phyloP scores from a whole-genome alignment of 2,888 invertebrate species.

The Nyleta sp. region DNA sequence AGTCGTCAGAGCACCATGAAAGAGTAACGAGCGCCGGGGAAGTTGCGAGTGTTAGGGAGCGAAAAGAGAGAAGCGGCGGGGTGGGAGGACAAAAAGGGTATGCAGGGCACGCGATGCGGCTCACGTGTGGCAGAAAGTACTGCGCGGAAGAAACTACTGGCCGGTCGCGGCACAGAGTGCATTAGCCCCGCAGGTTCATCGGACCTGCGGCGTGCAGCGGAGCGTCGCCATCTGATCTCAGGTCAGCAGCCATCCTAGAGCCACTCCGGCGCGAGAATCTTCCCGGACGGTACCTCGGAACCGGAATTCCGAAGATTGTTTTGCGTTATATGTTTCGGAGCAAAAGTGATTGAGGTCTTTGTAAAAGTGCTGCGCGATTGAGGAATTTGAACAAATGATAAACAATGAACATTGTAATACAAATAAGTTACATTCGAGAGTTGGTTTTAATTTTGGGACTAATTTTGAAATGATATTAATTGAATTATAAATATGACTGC shows the following conservation, averaged over 20 bases:
- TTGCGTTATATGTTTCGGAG: too few relatives aligned
- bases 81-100: slow-evolving; percentile 70
- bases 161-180: slow-evolving; percentile 72
- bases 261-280: slow-evolving; percentile 33
- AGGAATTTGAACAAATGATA: too few relatives aligned
- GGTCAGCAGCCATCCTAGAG: slow-evolving; percentile 54
- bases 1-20: slow-evolving; percentile 8
- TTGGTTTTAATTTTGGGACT: too few relatives aligned
- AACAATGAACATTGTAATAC: too few relatives aligned
- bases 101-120: slow-evolving; percentile 78
- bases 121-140: slow-evolving; percentile 77
- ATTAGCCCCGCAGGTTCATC: slow-evolving; percentile 80
- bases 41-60: slow-evolving; percentile 27
- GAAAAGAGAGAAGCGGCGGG: slow-evolving; percentile 5
- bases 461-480: too few relatives aligned
- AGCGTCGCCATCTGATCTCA: slow-evolving; percentile 54
- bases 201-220: slow-evolving; percentile 71
- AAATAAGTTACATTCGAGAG: too few relatives aligned
- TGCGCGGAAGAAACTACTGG: slow-evolving; percentile 70
- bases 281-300: slow-evolving; percentile 13
- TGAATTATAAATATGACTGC: too few relatives aligned
- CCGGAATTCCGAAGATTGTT: slow-evolving; percentile 46
- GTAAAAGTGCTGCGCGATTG: too few relatives aligned
- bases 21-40: slow-evolving; percentile 23
- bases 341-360: too few relatives aligned